Evolutionary conservation across 2,113 vertebrate species (phyloP).

Genomic region (Mugil cephalus): DNA sequence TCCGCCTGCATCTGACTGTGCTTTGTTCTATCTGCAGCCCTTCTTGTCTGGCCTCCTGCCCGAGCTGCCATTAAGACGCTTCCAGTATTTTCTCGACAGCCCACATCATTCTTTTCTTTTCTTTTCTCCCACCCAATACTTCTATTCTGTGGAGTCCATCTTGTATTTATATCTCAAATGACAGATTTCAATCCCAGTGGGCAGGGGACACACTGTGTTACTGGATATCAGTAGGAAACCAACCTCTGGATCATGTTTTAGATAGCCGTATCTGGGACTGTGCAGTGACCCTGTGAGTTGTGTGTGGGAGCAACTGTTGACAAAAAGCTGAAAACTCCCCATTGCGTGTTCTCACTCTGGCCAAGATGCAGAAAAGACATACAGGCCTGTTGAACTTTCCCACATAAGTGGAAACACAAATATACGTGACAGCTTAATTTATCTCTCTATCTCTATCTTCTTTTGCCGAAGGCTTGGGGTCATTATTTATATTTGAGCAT

Average conservation of each 20-base stretch:
- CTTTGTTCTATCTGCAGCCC: conserved; percentile 59
- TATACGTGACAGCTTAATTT: conserved; percentile 22
- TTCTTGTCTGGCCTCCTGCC: conserved; percentile 68
- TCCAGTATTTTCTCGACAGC: conserved; percentile 59
- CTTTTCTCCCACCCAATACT: neutral
- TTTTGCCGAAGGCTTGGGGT: no score
- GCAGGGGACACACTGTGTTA: neutral
- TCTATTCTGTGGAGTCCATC: conserved; percentile 23
- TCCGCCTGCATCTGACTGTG: conserved; percentile 23
- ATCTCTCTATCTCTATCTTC: no score
- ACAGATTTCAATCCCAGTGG: neutral
- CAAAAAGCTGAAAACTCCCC: conserved; percentile 35
- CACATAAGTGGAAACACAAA: conserved; percentile 35
- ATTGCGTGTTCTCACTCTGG: neutral
- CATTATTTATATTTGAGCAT: no score
- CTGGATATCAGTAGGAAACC: conserved; percentile 6
- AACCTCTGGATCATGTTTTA: conserved; percentile 11
- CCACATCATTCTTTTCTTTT: conserved; percentile 41
- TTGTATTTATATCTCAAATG: conserved; percentile 23
- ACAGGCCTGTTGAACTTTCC: neutral
- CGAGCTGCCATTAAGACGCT: conserved; percentile 64
- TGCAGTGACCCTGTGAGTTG: neutral
- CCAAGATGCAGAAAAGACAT: conserved; percentile 39
- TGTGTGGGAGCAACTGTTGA: conserved; percentile 31
- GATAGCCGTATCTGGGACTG: conserved; percentile 8